Evolutionary conservation across 2,797 vertebrate genomes (phyloP), one percentile per base, ranked within the genome.

Genomic region (Sternotherus odoratus): DNA sequence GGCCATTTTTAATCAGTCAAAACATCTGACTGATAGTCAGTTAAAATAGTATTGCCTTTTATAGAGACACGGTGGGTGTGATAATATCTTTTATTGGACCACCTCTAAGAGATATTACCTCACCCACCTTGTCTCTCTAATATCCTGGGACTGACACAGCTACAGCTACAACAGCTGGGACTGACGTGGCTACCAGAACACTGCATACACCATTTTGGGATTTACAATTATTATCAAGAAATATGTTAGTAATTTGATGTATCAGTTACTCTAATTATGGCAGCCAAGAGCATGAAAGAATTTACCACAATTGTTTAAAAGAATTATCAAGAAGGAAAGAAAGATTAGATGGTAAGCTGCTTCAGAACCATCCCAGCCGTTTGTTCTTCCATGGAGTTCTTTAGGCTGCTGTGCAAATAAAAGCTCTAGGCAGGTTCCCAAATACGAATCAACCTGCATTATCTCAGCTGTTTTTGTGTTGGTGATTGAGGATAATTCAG

Each of bases 171-270:
- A 53, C 23, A 53, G 53, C 36, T 69, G 66, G 11, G 66, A 69
- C 66, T 69, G 21, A 12, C 66, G 39, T 36, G n/a, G 66, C n/a
- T 39, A 36, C 36, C 23, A 24, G n/a, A 39, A 19, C 63, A 60
- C 15, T 19, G 60, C 17, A 66, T 19, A 36, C 57, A 33, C 33
- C 33, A 21, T 90, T 88, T 94, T 93, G 86, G 89, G 89, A 95
- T 95, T 90, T 95, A 94, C 78, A 81, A 89, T 53, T 91, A 95
- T 88, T 96, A 92, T 94, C 91, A 94, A 51, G 95, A 91, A 54
- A 83, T 87, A 78, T 87, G 69, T 94, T 95, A 95, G 89, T 82
- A 94, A 90, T 93, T 94, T 77, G 82, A 95, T 95, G 94, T 96
- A 85, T 96, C 95, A 94, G 95, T 82, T 96, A 86, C 86, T 66